Conservation (phyloP, 2,113 vertebrate genomes). For the Mirza zaza region DNA sequence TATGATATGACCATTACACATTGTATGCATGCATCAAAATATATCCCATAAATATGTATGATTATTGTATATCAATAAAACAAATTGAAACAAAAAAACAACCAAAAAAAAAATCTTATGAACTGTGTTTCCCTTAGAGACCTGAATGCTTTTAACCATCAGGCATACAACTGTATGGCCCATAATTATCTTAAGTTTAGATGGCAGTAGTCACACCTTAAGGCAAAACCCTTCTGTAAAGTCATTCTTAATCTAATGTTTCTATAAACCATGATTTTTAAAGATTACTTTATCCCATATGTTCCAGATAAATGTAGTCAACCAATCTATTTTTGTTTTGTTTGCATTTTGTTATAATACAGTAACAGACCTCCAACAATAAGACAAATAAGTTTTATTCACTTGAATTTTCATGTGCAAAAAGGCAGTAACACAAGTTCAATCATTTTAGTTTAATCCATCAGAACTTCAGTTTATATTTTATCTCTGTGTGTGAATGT, state of each 20-base stretch:
- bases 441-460: constrained; percentile 14
- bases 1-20: too few relatives aligned
- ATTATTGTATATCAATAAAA: background rate
- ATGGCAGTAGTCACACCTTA: background rate
- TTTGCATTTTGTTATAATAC: background rate
- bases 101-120: background rate
- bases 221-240: background rate
- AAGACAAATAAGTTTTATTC: background rate
- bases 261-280: background rate
- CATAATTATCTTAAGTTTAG: background rate
- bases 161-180: background rate
- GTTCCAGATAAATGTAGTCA: background rate
- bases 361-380: background rate
- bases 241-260: background rate
- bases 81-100: background rate
- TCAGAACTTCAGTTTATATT: background rate
- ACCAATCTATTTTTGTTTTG: background rate
- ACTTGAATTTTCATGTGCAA: background rate
- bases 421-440: background rate
- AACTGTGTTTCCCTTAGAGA: background rate
- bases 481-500: background rate
- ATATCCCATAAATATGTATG: background rate
- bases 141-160: background rate
- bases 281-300: background rate
- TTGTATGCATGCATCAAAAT: background rate